A percentile compares a stretch with the other conserved stretches of the same genome.
Conservation (phyloP, 2,113 vertebrate genomes). For the Spea bombifrons region DNA sequence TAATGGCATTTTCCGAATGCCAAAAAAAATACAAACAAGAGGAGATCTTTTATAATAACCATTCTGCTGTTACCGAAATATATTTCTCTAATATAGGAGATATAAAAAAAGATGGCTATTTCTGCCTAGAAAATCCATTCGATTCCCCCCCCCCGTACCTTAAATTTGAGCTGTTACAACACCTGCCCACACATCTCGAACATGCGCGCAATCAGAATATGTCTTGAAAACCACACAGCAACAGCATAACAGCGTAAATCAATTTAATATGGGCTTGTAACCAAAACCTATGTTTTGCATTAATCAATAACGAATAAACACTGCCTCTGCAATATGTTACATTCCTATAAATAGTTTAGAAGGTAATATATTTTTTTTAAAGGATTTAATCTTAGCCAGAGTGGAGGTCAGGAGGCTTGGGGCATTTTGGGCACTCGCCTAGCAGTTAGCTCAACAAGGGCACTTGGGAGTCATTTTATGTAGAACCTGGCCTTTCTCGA, state of each 20-base stretch:
- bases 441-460: too few relatives aligned
- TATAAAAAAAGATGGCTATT: not conserved
- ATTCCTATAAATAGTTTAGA: too few relatives aligned
- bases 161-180: not conserved
- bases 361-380: too few relatives aligned
- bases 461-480: too few relatives aligned
- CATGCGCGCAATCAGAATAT: not conserved
- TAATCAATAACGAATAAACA: too few relatives aligned
- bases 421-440: too few relatives aligned
- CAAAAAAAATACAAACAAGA: conserved; percentile 7
- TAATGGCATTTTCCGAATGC: conserved; percentile 28
- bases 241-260: conserved; percentile 5
- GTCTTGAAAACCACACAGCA: not conserved
- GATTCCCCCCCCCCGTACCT: not conserved
- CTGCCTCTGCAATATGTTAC: too few relatives aligned
- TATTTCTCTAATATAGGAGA: not conserved
- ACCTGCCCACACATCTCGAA: conserved; percentile 8
- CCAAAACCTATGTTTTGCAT: too few relatives aligned
- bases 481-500: too few relatives aligned
- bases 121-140: not conserved
- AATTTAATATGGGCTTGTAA: too few relatives aligned
- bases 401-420: too few relatives aligned
- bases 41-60: conserved; percentile 32
- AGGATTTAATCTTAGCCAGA: too few relatives aligned
- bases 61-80: conserved; percentile 5